These are phyloP conservation scores for Dasypolia templi DNA, from an alignment of 2,888 invertebrate genomes.

Conservation along the genomic window DNA sequence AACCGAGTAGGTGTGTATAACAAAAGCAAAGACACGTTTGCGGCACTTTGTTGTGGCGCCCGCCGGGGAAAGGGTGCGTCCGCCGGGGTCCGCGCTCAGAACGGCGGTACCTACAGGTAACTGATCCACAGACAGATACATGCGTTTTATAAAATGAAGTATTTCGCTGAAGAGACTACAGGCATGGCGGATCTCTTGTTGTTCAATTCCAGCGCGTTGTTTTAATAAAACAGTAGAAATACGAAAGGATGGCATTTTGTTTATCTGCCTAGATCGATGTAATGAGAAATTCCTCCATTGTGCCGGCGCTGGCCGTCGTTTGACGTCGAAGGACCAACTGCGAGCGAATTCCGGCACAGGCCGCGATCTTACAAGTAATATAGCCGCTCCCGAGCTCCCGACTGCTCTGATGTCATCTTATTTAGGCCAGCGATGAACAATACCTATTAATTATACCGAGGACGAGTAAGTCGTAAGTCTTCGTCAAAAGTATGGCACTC, in stretches of 20 bases:
- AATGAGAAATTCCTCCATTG: slow-evolving; percentile 52
- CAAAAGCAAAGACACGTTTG: slow-evolving; percentile 55
- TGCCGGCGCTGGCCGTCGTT: slow-evolving; percentile 23
- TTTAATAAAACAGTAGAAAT: slow-evolving; percentile 20
- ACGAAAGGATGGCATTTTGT: slow-evolving; percentile 26
- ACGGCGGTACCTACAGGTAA: neutral
- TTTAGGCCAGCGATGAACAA: slow-evolving; percentile 31
- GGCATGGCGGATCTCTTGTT: neutral
- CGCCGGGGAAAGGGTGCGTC: no score
- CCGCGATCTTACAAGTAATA: neutral
- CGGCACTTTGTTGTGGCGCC: slow-evolving; percentile 38
- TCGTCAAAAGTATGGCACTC: slow-evolving; percentile 19
- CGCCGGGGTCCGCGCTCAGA: neutral
- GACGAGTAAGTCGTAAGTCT: slow-evolving; percentile 31
- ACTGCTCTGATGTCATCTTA: slow-evolving; percentile 26
- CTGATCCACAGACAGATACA: neutral
- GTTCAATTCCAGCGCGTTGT: slow-evolving; percentile 1
- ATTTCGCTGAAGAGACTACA: no score
- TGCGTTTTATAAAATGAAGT: neutral
- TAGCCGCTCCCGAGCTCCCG: neutral
- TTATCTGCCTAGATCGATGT: slow-evolving; percentile 42
- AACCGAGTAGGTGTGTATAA: slow-evolving; percentile 50
- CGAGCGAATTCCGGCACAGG: slow-evolving; percentile 11
- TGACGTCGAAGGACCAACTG: slow-evolving; percentile 12
- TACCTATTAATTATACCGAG: slow-evolving; percentile 42